Evolutionary conservation across 2,113 vertebrate species (phyloP).

Genomic region (Corynorhinus townsendii): DNA sequence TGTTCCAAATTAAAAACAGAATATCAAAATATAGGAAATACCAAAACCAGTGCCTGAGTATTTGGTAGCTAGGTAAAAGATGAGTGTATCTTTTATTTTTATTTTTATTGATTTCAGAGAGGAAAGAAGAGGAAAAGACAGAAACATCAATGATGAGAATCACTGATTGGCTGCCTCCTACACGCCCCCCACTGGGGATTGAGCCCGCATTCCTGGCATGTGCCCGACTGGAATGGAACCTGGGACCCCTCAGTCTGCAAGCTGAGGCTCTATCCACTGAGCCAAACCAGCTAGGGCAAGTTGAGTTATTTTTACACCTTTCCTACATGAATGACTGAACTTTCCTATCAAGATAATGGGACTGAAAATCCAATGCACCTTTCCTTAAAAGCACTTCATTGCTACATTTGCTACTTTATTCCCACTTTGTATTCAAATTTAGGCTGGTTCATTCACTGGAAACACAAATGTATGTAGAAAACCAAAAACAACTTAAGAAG

Average conservation of each 20-base stretch:
- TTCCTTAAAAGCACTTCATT: not conserved
- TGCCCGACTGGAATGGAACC: too few species aligned
- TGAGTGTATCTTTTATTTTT: not conserved
- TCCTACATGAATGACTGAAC: constrained; percentile 1
- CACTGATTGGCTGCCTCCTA: too few species aligned
- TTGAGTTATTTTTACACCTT: not conserved
- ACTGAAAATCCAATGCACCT: not conserved
- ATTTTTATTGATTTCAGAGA: too few species aligned
- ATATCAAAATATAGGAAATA: not conserved
- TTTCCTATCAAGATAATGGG: not conserved
- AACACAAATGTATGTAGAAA: not conserved
- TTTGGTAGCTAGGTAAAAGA: not conserved
- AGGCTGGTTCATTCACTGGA: not conserved
- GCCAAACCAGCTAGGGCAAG: not conserved
- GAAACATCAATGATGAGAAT: too few species aligned
- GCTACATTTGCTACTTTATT: not conserved
- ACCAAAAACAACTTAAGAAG: not conserved
- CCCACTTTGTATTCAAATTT: constrained; percentile 1
- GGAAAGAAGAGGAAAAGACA: too few species aligned
- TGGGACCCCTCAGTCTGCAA: too few species aligned
- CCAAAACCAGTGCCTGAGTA: not conserved
- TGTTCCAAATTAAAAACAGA: not conserved
- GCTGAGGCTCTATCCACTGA: too few species aligned
- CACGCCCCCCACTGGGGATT: too few species aligned
- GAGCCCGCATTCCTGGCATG: too few species aligned